phyloP scores from a whole-genome alignment of 2,888 invertebrate genomes.

The Craniophora ligustri region DNA sequence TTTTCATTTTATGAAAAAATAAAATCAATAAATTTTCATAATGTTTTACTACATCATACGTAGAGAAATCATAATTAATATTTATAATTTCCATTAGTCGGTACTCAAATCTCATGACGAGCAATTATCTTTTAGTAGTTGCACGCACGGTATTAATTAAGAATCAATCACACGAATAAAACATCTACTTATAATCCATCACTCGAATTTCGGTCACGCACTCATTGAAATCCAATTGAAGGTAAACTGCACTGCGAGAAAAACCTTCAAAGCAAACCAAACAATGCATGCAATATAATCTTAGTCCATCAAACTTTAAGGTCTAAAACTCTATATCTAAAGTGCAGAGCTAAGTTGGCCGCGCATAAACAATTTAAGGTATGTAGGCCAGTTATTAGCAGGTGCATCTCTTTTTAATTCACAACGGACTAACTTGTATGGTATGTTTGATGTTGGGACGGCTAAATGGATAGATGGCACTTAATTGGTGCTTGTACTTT shows the following conservation, averaged over 20 bases:
- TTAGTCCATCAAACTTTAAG: constrained; percentile 30
- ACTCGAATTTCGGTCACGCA: constrained; percentile 50
- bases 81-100: constrained; percentile 14
- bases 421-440: constrained; percentile 34
- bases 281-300: constrained; percentile 16
- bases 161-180: constrained; percentile 43
- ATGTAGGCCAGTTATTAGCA: constrained; percentile 54
- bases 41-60: neutral
- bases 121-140: constrained; percentile 20
- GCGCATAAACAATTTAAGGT: constrained; percentile 43
- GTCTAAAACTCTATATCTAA: constrained; percentile 35
- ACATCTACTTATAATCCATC: constrained; percentile 30
- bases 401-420: constrained; percentile 54
- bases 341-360: constrained; percentile 19
- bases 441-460: constrained; percentile 23
- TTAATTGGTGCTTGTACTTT: constrained; percentile 34
- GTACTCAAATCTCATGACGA: constrained; percentile 9
- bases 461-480: constrained; percentile 33
- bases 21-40: neutral
- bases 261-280: constrained; percentile 21
- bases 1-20: too few relatives aligned
- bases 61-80: neutral
- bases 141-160: constrained; percentile 39
- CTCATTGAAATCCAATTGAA: constrained; percentile 24
- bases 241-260: constrained; percentile 46